Evolutionary conservation across 1,140 invertebrate species (phyloP).

Genomic region (Drosophila burlai): DNA sequence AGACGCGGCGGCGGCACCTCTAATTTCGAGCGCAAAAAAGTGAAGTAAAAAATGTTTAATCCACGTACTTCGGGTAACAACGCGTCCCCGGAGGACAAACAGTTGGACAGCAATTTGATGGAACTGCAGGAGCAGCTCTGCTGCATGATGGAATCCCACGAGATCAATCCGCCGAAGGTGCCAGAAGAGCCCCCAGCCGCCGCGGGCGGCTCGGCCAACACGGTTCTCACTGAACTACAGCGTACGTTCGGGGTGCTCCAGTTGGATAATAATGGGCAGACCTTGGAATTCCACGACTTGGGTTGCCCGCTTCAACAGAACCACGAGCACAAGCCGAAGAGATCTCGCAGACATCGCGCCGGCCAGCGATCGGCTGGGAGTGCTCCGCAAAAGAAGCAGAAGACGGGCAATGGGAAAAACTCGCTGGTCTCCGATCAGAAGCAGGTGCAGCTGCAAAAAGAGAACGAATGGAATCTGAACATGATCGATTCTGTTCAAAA

Average conservation of each 20-base stretch:
- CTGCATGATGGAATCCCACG: constrained; percentile 33
- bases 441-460: constrained; percentile 38
- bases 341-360: background rate
- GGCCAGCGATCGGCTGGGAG: background rate
- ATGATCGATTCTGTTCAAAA: background rate
- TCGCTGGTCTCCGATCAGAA: constrained; percentile 25
- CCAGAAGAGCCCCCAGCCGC: background rate
- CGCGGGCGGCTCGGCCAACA: too few species aligned
- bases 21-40: background rate
- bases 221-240: constrained; percentile 39
- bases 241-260: constrained; percentile 22
- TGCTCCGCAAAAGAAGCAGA: constrained; percentile 30
- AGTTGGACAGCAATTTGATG: constrained; percentile 42
- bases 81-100: constrained; percentile 15
- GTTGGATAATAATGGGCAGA: constrained; percentile 22
- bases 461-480: constrained; percentile 39
- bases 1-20: background rate
- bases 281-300: constrained; percentile 57
- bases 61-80: background rate
- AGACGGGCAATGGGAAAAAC: background rate
- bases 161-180: background rate
- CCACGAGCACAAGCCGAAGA: background rate
- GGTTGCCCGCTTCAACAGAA: constrained; percentile 23
- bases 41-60: constrained; percentile 5
- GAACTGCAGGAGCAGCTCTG: constrained; percentile 33